Evolutionary conservation across 2,113 vertebrate species (phyloP).

Genomic region (Pterocles gutturalis): DNA sequence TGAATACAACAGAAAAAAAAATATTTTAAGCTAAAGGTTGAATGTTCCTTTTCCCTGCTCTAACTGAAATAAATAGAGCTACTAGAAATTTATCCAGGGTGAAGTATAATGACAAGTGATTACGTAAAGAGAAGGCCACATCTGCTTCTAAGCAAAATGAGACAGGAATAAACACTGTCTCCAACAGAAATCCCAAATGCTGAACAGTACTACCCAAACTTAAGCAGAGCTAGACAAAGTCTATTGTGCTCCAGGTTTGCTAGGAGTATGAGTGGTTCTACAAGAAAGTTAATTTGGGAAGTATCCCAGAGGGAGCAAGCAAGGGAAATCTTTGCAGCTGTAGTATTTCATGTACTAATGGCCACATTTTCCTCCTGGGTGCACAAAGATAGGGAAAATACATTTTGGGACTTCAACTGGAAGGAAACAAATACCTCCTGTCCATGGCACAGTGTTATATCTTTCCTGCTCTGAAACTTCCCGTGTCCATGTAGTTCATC

Average conservation of each 20-base stretch:
- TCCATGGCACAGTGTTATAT: not conserved
- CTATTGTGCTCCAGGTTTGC: not conserved
- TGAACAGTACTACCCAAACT: not conserved
- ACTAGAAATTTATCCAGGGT: not conserved
- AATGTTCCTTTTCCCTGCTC: not conserved
- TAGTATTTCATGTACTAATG: not conserved
- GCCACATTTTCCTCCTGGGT: not conserved
- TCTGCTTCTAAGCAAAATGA: constrained; percentile 17
- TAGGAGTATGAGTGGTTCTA: not conserved
- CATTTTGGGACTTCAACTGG: not conserved
- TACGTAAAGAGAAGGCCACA: not conserved
- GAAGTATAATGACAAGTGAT: not conserved
- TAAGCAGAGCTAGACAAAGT: not conserved
- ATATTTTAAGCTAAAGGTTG: not conserved
- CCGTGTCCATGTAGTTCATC: not conserved
- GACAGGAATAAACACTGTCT: not conserved
- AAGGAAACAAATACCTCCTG: not conserved
- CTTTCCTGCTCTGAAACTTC: not conserved
- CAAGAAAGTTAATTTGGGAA: not conserved
- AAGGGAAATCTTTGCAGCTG: not conserved
- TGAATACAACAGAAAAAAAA: not conserved
- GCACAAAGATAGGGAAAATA: not conserved
- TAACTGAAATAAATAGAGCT: not conserved
- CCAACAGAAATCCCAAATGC: not conserved
- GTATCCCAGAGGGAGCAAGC: not conserved